These are phyloP conservation scores for Cataglyphis rosenhaueri DNA, from an alignment of 2,888 invertebrate species.

Conservation along the genomic window DNA sequence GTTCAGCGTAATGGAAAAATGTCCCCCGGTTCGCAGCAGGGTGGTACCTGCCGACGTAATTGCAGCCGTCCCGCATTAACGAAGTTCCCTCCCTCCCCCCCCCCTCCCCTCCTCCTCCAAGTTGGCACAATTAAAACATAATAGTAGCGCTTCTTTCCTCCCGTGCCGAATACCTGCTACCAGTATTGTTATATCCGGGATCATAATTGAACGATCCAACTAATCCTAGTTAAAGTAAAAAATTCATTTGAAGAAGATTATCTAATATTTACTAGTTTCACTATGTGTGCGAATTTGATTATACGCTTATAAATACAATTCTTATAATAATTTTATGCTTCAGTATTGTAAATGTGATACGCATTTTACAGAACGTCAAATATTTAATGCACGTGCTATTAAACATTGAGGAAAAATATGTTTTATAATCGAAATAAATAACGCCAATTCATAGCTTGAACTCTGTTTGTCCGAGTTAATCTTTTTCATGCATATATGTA, in stretches of 20 bases:
- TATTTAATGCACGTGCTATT: neutral
- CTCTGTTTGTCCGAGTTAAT: slow-evolving; percentile 4
- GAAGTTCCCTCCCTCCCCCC: slow-evolving; percentile 48
- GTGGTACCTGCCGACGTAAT: slow-evolving; percentile 58
- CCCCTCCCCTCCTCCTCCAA: slow-evolving; percentile 31
- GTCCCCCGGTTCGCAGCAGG: slow-evolving; percentile 43
- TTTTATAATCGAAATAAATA: neutral
- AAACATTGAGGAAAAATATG: slow-evolving; percentile 5
- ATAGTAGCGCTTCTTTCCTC: slow-evolving; percentile 39
- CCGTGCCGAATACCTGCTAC: slow-evolving; percentile 5
- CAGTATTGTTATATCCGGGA: neutral
- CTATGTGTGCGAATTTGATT: neutral
- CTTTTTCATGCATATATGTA: neutral
- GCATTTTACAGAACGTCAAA: neutral
- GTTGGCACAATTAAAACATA: slow-evolving; percentile 66
- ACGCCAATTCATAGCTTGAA: neutral
- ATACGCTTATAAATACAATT: neutral
- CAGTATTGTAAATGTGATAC: neutral
- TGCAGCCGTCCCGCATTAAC: slow-evolving; percentile 64
- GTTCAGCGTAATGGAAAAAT: slow-evolving; percentile 61
- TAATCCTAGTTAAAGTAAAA: slow-evolving; percentile 26
- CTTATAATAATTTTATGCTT: neutral
- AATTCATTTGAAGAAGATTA: neutral
- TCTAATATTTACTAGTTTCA: neutral
- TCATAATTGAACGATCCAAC: slow-evolving; percentile 25